Conservation (phyloP, 2,797 vertebrate species). For the Acanthornis magna region DNA sequence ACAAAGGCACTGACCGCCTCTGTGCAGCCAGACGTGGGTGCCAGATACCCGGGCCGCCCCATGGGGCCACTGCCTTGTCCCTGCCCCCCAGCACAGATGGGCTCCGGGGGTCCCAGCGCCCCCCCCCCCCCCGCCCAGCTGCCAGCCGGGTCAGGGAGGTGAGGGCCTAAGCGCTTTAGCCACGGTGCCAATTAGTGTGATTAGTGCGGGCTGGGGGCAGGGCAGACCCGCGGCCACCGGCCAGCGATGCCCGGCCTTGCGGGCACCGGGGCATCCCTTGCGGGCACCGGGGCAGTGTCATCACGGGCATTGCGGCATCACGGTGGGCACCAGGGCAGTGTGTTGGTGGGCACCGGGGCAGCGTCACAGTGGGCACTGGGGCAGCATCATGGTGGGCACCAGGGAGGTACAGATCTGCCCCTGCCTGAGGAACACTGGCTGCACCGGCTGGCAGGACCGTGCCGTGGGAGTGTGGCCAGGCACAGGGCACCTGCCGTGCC, state of each 20-base stretch:
- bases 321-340: accelerated
- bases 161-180: slow-evolving; percentile 57
- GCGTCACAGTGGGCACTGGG: neutral
- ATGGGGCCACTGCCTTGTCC: neutral
- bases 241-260: neutral
- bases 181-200: slow-evolving; percentile 48
- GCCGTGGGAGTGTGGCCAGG: neutral
- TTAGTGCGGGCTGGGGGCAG: neutral
- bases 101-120: neutral
- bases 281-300: neutral
- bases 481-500: neutral
- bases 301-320: neutral
- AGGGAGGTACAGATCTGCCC: neutral
- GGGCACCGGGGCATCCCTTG: neutral
- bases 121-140: slow-evolving; percentile 6
- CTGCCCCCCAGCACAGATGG: slow-evolving; percentile 28
- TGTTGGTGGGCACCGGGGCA: neutral
- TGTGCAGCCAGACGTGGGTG: accelerated
- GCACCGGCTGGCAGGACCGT: neutral
- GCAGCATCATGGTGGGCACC: neutral
- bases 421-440: neutral
- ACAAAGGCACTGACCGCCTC: accelerated
- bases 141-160: slow-evolving; percentile 41
- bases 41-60: accelerated
- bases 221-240: neutral